Evolutionary conservation across 2,888 invertebrate species (phyloP), one percentile per base, ranked within the genome.

Genomic region (Girardia tigrina): DNA sequence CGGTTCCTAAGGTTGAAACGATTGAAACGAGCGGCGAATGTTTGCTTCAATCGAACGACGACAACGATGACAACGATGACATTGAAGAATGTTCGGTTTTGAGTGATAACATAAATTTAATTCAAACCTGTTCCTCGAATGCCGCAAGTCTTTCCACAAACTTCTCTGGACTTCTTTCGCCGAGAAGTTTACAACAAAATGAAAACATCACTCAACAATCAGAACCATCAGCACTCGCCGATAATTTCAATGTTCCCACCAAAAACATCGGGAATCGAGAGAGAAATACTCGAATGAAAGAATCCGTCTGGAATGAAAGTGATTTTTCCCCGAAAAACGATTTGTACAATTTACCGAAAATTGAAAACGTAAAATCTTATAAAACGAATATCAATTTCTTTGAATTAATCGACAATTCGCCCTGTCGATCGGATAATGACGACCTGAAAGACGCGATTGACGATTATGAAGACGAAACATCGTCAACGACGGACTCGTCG

Each of bases 1-100:
- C 56, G n/a, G 56, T 56, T 12, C 56, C 56, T 6, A 56, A 56
- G 23, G 56, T 56, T 12, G 56, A 56, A 56, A 56, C 56, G 23
- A 56, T 56, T 56, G 56, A 56, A 56, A 56, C 56, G 8, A 56
- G 56, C 23, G 56, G 56, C n/a, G 56, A 56, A 56, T 56, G 56
- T n/a, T 56, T 56, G 23, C 4, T 56, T 6, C 56, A 56, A n/a
- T 2, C 56, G 2, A 20, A 20, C n/a, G 56, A 56, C 56, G n/a
- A 56, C 56, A 56, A 56, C 23, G 56, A 56, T 56, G 56, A 56
- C n/a, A n/a, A 16, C n/a, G n/a, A n/a, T n/a, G n/a, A n/a, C n/a
- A n/a, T n/a, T n/a, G n/a, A n/a, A n/a, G n/a, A n/a, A n/a, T n/a
- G n/a, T n/a, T n/a, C n/a, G n/a, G n/a, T n/a, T n/a, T n/a, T n/a